Evolutionary conservation across 2,888 invertebrate genomes (phyloP).

Genomic region (Parasteatoda lunata): DNA sequence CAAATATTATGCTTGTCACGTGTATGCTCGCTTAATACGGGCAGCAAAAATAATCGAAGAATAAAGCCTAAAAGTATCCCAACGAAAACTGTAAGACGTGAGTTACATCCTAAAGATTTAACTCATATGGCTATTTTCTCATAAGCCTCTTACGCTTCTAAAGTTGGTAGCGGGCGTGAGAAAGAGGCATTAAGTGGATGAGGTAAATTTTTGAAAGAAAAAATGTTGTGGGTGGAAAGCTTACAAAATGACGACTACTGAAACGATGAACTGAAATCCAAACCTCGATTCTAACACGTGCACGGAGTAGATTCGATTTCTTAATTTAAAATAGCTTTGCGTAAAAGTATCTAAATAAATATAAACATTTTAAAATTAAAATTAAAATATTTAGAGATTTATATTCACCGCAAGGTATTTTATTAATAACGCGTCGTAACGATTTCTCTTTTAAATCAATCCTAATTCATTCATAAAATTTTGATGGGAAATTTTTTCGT

Average conservation of each 20-base stretch:
- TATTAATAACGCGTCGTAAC: no score
- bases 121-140: conserved; percentile 59
- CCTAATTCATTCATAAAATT: no score
- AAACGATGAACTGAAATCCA: no score
- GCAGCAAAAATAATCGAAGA: conserved; percentile 49
- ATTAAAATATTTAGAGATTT: no score
- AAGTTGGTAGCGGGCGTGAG: conserved; percentile 38
- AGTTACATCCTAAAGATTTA: conserved; percentile 18
- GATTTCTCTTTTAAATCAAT: no score
- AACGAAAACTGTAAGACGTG: conserved; percentile 41
- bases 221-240: conserved; percentile 34
- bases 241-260: conserved; percentile 58
- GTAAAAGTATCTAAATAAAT: no score
- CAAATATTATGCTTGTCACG: conserved; percentile 35
- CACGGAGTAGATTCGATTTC: no score
- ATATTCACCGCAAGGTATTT: no score
- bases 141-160: conserved; percentile 8
- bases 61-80: conserved; percentile 19
- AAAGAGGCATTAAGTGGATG: conserved; percentile 47
- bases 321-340: no score
- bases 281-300: no score
- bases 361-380: no score
- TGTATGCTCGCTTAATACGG: background rate
- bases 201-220: conserved; percentile 40
- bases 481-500: no score